phyloP scores from a whole-genome alignment of 1,140 invertebrate species.

The Lepeophtheirus salmonis region DNA sequence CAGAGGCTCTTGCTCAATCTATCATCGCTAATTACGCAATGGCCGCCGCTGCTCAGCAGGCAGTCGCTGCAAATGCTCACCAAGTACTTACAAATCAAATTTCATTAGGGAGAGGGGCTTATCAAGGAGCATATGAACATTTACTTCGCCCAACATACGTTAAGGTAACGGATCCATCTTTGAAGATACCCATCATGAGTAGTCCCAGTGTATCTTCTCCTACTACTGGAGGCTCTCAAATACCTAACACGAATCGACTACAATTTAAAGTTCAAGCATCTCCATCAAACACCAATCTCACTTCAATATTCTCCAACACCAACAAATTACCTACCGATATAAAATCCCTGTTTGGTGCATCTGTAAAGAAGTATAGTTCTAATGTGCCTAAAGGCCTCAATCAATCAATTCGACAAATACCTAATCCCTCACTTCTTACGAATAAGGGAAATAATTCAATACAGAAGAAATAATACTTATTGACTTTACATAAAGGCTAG shows the following conservation, averaged over 20 bases:
- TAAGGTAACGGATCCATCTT: background rate
- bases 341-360: background rate
- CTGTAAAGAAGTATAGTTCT: background rate
- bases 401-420: slow-evolving; percentile 20
- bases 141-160: background rate
- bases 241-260: background rate
- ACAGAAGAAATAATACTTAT: background rate
- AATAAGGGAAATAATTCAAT: slow-evolving; percentile 1
- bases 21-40: background rate
- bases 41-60: background rate
- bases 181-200: background rate
- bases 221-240: too few relatives aligned
- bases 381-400: slow-evolving; percentile 20
- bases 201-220: too few relatives aligned
- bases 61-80: too few relatives aligned
- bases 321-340: background rate
- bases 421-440: slow-evolving; percentile 20
- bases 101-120: background rate
- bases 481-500: background rate
- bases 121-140: background rate
- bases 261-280: background rate
- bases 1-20: background rate
- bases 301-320: background rate
- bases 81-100: too few relatives aligned
- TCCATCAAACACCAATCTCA: background rate